These are phyloP conservation scores for Trisateles emortualis DNA, from an alignment of 2,888 invertebrate species.

Conservation along the genomic window DNA sequence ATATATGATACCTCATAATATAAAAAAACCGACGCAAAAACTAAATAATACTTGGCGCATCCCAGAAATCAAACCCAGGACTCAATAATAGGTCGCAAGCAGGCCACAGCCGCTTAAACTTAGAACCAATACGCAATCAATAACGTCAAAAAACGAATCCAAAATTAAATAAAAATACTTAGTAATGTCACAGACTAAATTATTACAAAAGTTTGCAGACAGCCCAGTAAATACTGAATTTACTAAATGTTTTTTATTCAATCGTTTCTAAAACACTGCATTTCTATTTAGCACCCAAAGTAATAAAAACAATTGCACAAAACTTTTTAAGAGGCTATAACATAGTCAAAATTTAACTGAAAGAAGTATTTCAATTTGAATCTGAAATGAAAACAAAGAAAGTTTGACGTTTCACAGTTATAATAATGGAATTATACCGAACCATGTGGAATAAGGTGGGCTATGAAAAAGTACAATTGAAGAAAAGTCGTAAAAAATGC, in stretches of 20 bases:
- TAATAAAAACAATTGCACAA: background rate
- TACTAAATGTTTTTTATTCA: background rate
- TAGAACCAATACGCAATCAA: too few species aligned
- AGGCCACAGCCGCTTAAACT: too few species aligned
- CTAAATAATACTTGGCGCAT: too few species aligned
- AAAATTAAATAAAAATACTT: too few species aligned
- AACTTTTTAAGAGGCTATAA: constrained; percentile 4
- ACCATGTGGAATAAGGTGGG: constrained; percentile 33
- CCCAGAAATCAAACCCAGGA: too few species aligned
- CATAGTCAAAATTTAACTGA: constrained; percentile 10
- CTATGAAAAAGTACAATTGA: constrained; percentile 41
- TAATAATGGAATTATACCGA: constrained; percentile 22
- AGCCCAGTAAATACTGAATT: background rate
- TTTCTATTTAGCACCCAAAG: constrained; percentile 5
- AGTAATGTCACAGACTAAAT: too few species aligned
- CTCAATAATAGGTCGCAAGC: too few species aligned
- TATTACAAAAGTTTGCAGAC: constrained; percentile 1
- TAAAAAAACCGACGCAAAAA: too few species aligned
- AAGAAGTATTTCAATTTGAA: constrained; percentile 33
- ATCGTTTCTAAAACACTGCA: background rate
- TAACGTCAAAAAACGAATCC: background rate
- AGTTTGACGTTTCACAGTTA: constrained; percentile 21
- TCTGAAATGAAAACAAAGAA: constrained; percentile 29
- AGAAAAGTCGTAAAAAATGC: constrained; percentile 40
- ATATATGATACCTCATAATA: background rate